Evolutionary conservation across 2,113 vertebrate species (phyloP).

Genomic region (Manacus vitellinus): DNA sequence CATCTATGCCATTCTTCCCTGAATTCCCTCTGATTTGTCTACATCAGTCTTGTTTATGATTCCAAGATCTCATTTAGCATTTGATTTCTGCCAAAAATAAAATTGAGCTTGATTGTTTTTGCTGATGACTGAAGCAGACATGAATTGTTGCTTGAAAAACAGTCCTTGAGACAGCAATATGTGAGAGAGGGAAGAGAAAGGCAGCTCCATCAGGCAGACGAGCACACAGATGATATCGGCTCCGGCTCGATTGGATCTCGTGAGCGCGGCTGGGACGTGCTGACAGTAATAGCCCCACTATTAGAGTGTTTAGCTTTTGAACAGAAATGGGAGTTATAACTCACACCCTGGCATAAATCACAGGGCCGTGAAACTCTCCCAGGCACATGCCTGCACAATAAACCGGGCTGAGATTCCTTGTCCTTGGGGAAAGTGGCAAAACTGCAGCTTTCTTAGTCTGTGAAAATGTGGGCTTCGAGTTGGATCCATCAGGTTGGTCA

Average conservation of each 20-base stretch:
- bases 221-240: conserved; percentile 17
- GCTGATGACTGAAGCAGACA: conserved; percentile 48
- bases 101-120: conserved; percentile 64
- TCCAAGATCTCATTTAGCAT: conserved; percentile 58
- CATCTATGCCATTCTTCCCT: not conserved
- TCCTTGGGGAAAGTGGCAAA: not conserved
- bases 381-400: not conserved
- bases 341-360: conserved; percentile 33
- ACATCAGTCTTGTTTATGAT: conserved; percentile 61
- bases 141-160: conserved; percentile 60
- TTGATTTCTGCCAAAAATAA: conserved; percentile 65
- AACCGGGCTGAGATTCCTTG: not conserved
- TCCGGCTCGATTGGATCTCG: conserved; percentile 23
- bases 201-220: conserved; percentile 42
- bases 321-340: conserved; percentile 57
- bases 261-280: not conserved
- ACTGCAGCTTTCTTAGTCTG: not conserved
- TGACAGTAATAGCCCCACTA: conserved; percentile 57
- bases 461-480: not conserved
- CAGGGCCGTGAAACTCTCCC: not conserved
- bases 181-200: conserved; percentile 12
- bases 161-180: conserved; percentile 49
- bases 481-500: not conserved
- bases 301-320: conserved; percentile 60
- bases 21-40: conserved; percentile 40